Base-by-base conservation (phyloP, 2,113 vertebrate genomes). In the Dipodomys stephensi region DNA sequence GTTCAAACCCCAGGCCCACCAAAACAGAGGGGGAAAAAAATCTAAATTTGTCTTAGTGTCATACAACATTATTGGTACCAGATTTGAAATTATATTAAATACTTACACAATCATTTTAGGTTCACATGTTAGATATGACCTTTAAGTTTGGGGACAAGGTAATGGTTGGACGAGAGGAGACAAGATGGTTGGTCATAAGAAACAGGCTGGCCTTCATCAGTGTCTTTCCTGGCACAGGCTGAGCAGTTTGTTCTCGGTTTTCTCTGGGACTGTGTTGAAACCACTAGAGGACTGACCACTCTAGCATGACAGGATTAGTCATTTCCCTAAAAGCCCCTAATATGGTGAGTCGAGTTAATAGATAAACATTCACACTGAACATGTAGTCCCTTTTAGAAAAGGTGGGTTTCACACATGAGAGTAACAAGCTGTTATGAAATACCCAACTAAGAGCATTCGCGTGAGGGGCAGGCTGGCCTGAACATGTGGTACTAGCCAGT, bases 261-360 rank as follows among this genome's bases (percentile, higher is more conserved):
- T 84, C 69, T 84, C 18, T 5, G 68, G 27, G 60, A 74, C 91
- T 95, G 6, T 94, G 92, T 94, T 87, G 87, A 95, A 95, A 91
- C 25, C 39, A 81, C 53, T 30, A 19, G 35, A 84, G 39, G 57
- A 78, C 0, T 94, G 80, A 81, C 62, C 68, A 90, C 57, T 83
- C 46, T 73, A 69, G 87, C 87, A 87, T 65, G 76, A 84, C 73
- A 13, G n/a, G 64, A 88, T 95, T 78, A 88, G 86, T 92, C 87
- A 92, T 83, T 73, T 90, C 90, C 27, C 25, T 46, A 62, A 90
- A 90, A 88, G 22, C 23, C 77, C 73, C 78, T 88, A 71, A 88
- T 79, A 91, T 80, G 76, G 71, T 2, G 46, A 92, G 68, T 60
- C 32, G 92, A 71, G 74, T 86, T 57, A 32, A 87, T 73, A 23